phyloP scores from a whole-genome alignment of 23 tunicate genomes.

The Oikopleura dioica region DNA sequence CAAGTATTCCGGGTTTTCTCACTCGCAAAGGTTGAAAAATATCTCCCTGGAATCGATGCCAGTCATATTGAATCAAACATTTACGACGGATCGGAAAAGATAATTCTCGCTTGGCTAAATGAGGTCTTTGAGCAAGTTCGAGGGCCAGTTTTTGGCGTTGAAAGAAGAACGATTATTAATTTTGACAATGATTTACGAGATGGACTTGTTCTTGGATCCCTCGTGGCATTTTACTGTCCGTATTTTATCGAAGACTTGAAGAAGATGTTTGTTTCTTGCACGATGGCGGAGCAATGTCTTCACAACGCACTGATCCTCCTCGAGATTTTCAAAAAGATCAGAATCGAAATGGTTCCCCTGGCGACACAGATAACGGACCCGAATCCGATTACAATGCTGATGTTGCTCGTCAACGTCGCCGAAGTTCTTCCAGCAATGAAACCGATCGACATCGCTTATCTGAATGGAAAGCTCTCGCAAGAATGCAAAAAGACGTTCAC shows the following conservation, averaged over 20 bases:
- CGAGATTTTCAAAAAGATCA: constrained; percentile 27
- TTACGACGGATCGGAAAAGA: neutral
- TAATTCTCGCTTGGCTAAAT: neutral
- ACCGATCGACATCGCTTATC: no score
- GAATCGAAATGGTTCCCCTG: constrained; percentile 51
- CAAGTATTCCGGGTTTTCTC: neutral
- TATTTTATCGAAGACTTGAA: constrained; percentile 58
- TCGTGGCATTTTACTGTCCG: constrained; percentile 63
- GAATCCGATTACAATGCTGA: constrained; percentile 49
- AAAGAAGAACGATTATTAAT: constrained; percentile 97
- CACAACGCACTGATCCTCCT: constrained; percentile 70
- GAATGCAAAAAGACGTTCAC: no score
- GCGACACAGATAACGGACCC: constrained; percentile 98
- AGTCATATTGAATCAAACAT: no score
- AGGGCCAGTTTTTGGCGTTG: no score
- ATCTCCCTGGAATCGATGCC: neutral
- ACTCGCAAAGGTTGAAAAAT: neutral
- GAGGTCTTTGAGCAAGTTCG: no score
- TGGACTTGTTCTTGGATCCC: constrained; percentile 67
- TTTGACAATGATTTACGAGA: constrained; percentile 74
- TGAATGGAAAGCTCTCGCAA: no score
- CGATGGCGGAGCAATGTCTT: constrained; percentile 72
- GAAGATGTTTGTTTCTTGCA: constrained; percentile 61
- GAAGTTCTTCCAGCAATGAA: neutral
- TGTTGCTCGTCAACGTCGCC: neutral